Percentiles rank a stretch among this genome's conserved stretches.
Conservation (phyloP, 35 echinoderm and acorn worm genomes). For the Chiridota heheva region DNA sequence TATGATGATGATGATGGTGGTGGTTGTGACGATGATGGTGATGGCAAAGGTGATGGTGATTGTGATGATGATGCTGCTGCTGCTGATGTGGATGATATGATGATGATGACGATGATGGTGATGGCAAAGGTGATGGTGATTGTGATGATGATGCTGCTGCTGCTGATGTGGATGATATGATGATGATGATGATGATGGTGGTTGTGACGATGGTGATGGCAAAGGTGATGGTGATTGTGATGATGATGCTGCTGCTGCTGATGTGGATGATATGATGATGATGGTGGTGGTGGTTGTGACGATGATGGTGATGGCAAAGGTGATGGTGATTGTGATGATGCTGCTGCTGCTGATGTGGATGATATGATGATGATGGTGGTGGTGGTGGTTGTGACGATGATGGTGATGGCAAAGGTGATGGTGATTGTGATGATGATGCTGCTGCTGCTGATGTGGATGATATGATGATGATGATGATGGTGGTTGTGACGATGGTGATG, state of each 20-base stretch:
- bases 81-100: too few species aligned
- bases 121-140: not conserved
- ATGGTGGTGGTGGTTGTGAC: slow-evolving; percentile 13
- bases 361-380: too few species aligned
- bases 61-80: too few species aligned
- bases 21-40: not conserved
- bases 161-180: not conserved
- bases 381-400: not conserved
- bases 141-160: not conserved
- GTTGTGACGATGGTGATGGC: not conserved
- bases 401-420: not conserved
- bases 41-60: not conserved
- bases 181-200: not conserved
- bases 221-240: too few species aligned
- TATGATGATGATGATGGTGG: not conserved
- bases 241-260: too few species aligned
- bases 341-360: too few species aligned
- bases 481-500: not conserved
- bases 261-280: not conserved
- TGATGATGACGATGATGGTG: slow-evolving; percentile 22
- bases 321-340: too few species aligned
- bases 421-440: too few species aligned
- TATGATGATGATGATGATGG: not conserved
- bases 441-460: too few species aligned
- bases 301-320: not conserved